Percentiles rank a stretch among this genome's conserved stretches.
Evolutionary conservation across 2,797 vertebrate genomes (phyloP).

Genomic region (Apogon talboti): DNA sequence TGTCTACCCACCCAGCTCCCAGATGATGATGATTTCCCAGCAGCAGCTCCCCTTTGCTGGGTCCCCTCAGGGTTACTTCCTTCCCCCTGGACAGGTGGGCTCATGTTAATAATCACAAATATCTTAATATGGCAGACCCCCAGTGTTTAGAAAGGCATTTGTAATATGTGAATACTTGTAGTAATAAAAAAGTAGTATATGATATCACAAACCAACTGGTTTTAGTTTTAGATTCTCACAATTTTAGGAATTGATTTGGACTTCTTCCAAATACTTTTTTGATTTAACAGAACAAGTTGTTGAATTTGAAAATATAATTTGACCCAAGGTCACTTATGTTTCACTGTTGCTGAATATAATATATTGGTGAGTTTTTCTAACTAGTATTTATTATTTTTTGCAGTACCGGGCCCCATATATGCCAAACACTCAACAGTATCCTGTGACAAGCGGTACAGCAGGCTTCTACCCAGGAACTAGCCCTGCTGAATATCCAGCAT

Average conservation of each 20-base stretch:
- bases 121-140: not conserved
- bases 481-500: constrained; percentile 91
- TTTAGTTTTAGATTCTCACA: no score
- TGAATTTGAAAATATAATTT: not conserved
- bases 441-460: constrained; percentile 89
- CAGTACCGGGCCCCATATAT: constrained; percentile 90
- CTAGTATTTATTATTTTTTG: constrained; percentile 33
- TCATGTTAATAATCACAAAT: not conserved
- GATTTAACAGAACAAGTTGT: not conserved
- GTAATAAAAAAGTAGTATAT: no score
- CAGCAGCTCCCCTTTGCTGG: constrained; percentile 92
- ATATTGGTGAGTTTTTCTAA: not conserved
- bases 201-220: no score
- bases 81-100: constrained; percentile 91
- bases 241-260: not conserved
- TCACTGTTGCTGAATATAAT: no score
- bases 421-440: constrained; percentile 92
- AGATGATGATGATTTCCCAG: constrained; percentile 98
- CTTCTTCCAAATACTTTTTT: not conserved
- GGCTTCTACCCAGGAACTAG: constrained; percentile 93
- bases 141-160: not conserved
- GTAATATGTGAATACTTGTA: not conserved
- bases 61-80: constrained; percentile 95
- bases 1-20: constrained; percentile 91
- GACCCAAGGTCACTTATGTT: not conserved